Conservation (phyloP, 2,113 vertebrate genomes). For the Oncorhynchus mykiss region DNA sequence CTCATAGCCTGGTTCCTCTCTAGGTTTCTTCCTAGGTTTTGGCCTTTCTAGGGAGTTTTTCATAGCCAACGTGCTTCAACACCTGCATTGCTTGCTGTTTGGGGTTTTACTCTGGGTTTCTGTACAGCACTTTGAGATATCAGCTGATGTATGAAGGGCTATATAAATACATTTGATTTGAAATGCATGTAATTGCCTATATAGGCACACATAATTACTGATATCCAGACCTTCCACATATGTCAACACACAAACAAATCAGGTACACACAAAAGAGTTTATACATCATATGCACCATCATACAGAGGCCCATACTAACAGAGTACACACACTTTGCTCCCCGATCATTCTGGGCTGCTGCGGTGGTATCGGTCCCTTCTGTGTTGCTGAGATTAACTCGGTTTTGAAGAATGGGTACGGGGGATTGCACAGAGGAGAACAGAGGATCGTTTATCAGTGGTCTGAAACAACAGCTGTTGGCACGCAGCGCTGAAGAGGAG, state of each 20-base stretch:
- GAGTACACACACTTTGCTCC: neutral
- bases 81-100: no score
- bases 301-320: neutral
- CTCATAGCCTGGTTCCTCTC: no score
- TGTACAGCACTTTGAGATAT: no score
- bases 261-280: neutral
- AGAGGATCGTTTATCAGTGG: slow-evolving; percentile 49
- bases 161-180: no score
- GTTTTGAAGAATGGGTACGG: slow-evolving; percentile 33
- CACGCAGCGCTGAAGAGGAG: slow-evolving; percentile 40
- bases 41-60: no score
- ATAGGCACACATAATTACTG: neutral
- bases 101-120: no score
- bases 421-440: neutral
- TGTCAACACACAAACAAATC: neutral
- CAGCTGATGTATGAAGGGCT: no score
- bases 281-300: neutral
- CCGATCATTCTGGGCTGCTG: neutral
- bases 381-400: slow-evolving; percentile 13
- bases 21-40: no score
- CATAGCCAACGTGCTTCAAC: no score
- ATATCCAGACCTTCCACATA: no score
- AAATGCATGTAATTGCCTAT: neutral
- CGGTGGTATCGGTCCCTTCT: neutral
- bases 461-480: slow-evolving; percentile 43